These are phyloP conservation scores for Drosophila equinoxialis DNA, from an alignment of 1,140 invertebrate species.

Conservation along the genomic window DNA sequence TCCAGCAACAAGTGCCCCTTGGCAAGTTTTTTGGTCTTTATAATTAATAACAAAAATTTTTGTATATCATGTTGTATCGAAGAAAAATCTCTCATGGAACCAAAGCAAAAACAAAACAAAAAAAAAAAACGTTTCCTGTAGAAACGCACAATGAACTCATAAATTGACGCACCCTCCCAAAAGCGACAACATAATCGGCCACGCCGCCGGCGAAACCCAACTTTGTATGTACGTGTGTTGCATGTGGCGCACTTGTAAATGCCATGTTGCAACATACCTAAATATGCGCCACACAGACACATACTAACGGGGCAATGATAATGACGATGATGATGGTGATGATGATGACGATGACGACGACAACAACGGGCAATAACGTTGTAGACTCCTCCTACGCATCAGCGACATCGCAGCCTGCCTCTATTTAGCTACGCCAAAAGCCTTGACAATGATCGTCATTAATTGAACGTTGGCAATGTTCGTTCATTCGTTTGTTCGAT, in stretches of 20 bases:
- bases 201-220: conserved; percentile 68
- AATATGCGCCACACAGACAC: conserved; percentile 70
- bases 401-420: conserved; percentile 61
- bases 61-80: not conserved
- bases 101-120: too few species aligned
- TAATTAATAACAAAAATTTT: not conserved
- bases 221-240: not conserved
- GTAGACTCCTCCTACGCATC: conserved; percentile 62
- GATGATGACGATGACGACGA: conserved; percentile 18
- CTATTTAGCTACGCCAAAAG: conserved; percentile 75
- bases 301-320: conserved; percentile 52
- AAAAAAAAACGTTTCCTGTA: conserved; percentile 65
- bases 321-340: not conserved
- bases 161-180: conserved; percentile 77
- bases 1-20: not conserved
- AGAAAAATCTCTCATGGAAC: conserved; percentile 36
- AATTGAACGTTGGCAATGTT: conserved; percentile 70
- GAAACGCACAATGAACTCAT: conserved; percentile 77
- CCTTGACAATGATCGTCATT: conserved; percentile 82
- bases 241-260: conserved; percentile 73
- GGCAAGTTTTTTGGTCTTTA: not conserved
- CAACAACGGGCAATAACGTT: conserved; percentile 34
- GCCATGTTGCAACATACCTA: conserved; percentile 80
- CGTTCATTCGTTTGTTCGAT: conserved; percentile 17
- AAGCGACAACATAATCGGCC: conserved; percentile 78